Evolutionary conservation across 2,113 vertebrate genomes (phyloP).

Genomic region (Xiphias gladius): DNA sequence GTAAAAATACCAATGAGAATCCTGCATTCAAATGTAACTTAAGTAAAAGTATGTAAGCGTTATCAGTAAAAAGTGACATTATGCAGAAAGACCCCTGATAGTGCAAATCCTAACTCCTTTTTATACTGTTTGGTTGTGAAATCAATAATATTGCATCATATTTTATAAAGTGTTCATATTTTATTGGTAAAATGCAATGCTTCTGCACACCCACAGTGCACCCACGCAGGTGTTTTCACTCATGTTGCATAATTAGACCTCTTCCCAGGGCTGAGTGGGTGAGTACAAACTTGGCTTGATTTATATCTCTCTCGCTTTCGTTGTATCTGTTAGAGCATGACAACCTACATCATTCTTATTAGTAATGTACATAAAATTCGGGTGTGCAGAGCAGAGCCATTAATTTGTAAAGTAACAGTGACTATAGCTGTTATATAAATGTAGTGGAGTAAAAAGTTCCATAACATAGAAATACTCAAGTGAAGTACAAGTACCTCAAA

Average conservation of each 20-base stretch:
- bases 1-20: background rate
- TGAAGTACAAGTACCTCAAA: background rate
- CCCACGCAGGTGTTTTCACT: constrained; percentile 3
- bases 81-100: too few relatives aligned
- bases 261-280: background rate
- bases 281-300: background rate
- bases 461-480: background rate
- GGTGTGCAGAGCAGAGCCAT: background rate
- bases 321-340: background rate
- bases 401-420: background rate
- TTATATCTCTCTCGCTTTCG: background rate
- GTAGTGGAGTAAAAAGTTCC: background rate
- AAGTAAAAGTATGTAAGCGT: too few relatives aligned
- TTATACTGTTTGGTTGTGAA: too few relatives aligned
- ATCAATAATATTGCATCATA: too few relatives aligned
- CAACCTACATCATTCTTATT: background rate
- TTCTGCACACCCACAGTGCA: background rate
- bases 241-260: background rate
- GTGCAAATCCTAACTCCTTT: too few relatives aligned
- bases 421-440: background rate
- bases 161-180: background rate
- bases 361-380: too few relatives aligned
- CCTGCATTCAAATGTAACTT: too few relatives aligned
- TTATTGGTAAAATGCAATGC: background rate
- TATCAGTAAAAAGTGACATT: too few relatives aligned